phyloP scores from a whole-genome alignment of 1,140 invertebrate species.

The Trichonephila inaurata region DNA sequence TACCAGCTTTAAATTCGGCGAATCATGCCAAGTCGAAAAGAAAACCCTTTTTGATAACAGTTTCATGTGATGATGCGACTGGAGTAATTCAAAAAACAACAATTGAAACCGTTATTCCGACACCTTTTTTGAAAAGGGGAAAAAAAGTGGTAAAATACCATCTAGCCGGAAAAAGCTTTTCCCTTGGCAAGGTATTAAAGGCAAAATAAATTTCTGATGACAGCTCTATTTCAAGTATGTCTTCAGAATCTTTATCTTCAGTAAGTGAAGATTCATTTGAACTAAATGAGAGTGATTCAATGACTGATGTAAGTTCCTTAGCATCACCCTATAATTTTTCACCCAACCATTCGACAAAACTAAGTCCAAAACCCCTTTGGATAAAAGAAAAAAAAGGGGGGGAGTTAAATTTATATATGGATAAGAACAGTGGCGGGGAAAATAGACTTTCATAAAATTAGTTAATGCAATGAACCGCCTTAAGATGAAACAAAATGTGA shows the following conservation, averaged over 20 bases:
- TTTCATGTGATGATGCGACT: constrained; percentile 65
- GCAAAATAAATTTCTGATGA: constrained; percentile 65
- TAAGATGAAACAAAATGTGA: constrained; percentile 67
- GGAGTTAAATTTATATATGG: constrained; percentile 59
- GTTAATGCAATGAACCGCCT: constrained; percentile 67
- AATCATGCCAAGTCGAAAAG: constrained; percentile 40
- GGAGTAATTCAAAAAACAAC: constrained; percentile 59
- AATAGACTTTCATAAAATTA: constrained; percentile 65
- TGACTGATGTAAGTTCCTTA: constrained; percentile 73
- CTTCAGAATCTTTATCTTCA: constrained; percentile 53
- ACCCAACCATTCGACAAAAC: not conserved
- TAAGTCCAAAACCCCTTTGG: not conserved
- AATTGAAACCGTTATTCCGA: constrained; percentile 69
- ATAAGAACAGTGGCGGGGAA: constrained; percentile 24
- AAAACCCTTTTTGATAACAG: constrained; percentile 58
- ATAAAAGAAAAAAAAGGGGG: constrained; percentile 44
- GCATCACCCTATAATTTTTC: constrained; percentile 47
- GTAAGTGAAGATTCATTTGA: constrained; percentile 65
- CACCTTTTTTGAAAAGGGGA: constrained; percentile 65
- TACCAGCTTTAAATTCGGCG: not conserved
- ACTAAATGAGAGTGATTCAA: constrained; percentile 56
- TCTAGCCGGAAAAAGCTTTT: not conserved
- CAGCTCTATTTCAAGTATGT: constrained; percentile 67
- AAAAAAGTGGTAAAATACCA: constrained; percentile 31
- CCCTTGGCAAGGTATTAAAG: constrained; percentile 53